Conservation (phyloP, 2,113 vertebrate genomes). For the Cercopithecus mona region DNA sequence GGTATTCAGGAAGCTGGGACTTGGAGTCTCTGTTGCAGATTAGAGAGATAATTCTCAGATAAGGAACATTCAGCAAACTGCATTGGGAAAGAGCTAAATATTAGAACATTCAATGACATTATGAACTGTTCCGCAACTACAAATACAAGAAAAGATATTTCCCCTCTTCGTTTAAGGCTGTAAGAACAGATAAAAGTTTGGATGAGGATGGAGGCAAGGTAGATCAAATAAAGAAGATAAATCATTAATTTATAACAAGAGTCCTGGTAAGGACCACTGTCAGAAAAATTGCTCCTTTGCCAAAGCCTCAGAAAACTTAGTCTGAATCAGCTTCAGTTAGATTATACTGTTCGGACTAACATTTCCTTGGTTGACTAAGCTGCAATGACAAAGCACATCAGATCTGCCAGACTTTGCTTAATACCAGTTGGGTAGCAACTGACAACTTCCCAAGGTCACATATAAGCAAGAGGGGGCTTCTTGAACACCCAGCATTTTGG, state of each 20-base stretch:
- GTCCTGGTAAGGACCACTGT: not conserved
- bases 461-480: fast-evolving
- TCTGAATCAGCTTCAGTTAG: not conserved
- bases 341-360: not conserved
- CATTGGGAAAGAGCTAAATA: not conserved
- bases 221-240: not conserved
- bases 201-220: not conserved
- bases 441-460: not conserved
- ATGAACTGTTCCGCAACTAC: not conserved
- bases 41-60: not conserved
- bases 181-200: not conserved
- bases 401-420: not conserved
- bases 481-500: not conserved
- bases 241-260: not conserved
- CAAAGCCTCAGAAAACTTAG: not conserved
- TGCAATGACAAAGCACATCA: not conserved
- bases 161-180: not conserved
- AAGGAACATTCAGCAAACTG: not conserved
- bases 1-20: not conserved
- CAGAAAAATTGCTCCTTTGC: not conserved
- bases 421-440: not conserved
- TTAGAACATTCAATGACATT: not conserved
- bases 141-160: not conserved
- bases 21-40: not conserved
- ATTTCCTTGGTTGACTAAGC: not conserved